These are phyloP conservation scores for Engraulis encrasicolus DNA, from an alignment of 2,113 vertebrate genomes.

Conservation along the genomic window DNA sequence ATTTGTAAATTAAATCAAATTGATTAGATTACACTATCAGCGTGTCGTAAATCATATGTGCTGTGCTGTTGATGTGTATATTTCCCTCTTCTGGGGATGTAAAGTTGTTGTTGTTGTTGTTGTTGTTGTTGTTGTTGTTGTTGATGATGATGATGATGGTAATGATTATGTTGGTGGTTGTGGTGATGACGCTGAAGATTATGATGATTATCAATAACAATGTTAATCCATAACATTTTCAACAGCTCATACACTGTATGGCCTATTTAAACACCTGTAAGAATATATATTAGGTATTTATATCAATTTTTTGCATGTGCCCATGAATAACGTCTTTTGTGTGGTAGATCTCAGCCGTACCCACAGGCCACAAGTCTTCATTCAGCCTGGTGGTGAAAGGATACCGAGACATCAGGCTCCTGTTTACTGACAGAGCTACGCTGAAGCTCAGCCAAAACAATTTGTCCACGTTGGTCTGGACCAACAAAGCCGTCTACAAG, in stretches of 20 bases:
- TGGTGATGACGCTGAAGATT: too few species aligned
- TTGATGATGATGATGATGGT: too few species aligned
- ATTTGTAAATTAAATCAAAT: slow-evolving; percentile 16
- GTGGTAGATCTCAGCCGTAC: not conserved
- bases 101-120: too few species aligned
- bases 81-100: too few species aligned
- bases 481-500: not conserved
- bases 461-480: not conserved
- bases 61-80: not conserved
- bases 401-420: not conserved
- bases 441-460: not conserved
- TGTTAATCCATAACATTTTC: too few species aligned
- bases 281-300: not conserved
- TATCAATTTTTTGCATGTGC: not conserved
- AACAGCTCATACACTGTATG: too few species aligned
- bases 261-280: not conserved
- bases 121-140: too few species aligned
- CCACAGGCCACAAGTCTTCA: not conserved
- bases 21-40: not conserved
- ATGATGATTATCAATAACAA: too few species aligned
- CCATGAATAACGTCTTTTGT: not conserved
- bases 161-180: too few species aligned
- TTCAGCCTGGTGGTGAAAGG: not conserved
- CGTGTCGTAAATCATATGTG: not conserved
- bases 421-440: not conserved